A percentile compares a stretch with the other conserved stretches of the same genome.
Evolutionary conservation across 1,140 invertebrate genomes (phyloP).

Genomic region (Penaeus vannamei): DNA sequence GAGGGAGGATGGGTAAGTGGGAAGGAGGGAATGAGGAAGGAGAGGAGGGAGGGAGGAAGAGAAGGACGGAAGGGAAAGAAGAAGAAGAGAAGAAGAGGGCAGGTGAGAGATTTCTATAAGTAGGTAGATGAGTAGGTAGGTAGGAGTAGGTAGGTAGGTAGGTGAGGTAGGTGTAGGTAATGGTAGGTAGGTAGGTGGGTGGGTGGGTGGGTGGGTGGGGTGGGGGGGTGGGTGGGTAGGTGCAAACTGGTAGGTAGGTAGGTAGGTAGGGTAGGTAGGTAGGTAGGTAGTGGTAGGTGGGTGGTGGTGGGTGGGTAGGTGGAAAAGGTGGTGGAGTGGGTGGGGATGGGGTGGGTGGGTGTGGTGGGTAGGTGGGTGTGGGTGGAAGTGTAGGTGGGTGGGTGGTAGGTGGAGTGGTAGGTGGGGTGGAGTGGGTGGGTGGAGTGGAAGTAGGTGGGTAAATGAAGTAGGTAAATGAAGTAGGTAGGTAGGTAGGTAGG

Average conservation of each 20-base stretch:
- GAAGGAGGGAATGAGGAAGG: neutral
- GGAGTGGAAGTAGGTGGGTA: too few species aligned
- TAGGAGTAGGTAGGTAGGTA: too few species aligned
- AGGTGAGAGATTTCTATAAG: slow-evolving; percentile 17
- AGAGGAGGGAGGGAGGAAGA: neutral
- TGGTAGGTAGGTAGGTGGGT: neutral
- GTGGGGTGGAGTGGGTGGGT: too few species aligned
- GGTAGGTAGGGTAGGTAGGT: too few species aligned
- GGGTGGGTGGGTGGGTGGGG: neutral
- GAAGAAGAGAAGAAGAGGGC: slow-evolving; percentile 32
- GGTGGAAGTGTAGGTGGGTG: neutral
- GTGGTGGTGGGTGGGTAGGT: too few species aligned
- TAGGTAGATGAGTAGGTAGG: too few species aligned
- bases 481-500: too few species aligned
- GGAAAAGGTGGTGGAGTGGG: too few species aligned
- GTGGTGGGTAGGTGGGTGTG: neutral
- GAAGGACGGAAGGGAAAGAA: neutral
- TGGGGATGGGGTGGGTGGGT: too few species aligned
- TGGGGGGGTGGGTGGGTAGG: neutral
- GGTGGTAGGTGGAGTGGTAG: neutral
- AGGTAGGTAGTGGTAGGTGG: too few species aligned
- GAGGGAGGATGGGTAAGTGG: neutral
- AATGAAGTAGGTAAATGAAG: too few species aligned
- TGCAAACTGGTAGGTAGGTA: neutral
- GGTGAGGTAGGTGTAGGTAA: neutral